Conservation (phyloP, 2,888 invertebrate genomes). For the Drosophila paucipuncta region DNA sequence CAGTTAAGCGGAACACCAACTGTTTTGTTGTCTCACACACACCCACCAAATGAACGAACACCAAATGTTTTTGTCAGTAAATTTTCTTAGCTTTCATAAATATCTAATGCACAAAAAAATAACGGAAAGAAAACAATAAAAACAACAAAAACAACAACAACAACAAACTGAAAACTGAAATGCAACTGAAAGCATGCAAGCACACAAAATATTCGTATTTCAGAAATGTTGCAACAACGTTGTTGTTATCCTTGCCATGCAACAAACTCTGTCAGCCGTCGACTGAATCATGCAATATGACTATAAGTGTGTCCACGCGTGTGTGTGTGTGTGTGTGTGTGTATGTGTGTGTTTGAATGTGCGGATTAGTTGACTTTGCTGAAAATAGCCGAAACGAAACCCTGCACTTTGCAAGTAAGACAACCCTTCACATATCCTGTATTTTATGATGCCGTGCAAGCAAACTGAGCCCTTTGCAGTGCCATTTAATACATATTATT, state of each 20-base stretch:
- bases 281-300: conserved; percentile 60
- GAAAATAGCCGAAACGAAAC: conserved; percentile 17
- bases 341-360: conserved; percentile 3
- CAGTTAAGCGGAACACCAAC: conserved; percentile 29
- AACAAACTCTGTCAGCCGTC: conserved; percentile 40
- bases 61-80: conserved; percentile 61
- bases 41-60: conserved; percentile 8
- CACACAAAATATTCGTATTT: conserved; percentile 77
- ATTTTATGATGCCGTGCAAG: background rate
- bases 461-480: background rate
- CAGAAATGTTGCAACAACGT: conserved; percentile 35
- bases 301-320: background rate
- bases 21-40: conserved; percentile 12
- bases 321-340: background rate
- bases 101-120: conserved; percentile 62
- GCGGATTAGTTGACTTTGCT: conserved; percentile 1
- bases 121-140: conserved; percentile 5
- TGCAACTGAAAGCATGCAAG: conserved; percentile 64
- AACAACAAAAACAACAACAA: conserved; percentile 4
- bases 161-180: conserved; percentile 6
- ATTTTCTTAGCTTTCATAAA: conserved; percentile 66
- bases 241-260: conserved; percentile 55
- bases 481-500: background rate
- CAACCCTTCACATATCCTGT: background rate
- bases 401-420: conserved; percentile 22